Base-by-base conservation (phyloP, 2,888 invertebrate genomes). In the Notodonta ziczac region DNA sequence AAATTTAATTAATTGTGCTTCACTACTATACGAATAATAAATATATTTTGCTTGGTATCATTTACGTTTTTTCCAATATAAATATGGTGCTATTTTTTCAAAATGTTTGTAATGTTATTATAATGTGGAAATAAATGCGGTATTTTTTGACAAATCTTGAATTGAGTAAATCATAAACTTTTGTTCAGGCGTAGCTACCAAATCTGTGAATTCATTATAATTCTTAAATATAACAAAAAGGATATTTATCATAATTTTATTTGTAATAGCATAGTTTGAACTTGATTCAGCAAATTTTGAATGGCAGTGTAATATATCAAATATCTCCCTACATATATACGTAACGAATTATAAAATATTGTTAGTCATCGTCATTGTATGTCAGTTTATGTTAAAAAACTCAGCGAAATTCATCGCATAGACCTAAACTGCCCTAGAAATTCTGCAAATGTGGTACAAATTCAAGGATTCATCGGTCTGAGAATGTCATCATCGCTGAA, bases 291-390 rank as follows among this genome's bases (percentile, higher is more conserved):
- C 83, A 78, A 77, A 66, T 80, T 76, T 78, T 78, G 68, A 84
- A 86, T 86, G 87, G 87, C 87, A 87, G 87, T 87, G 84, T 78
- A 65, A 73, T 66, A 72, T 72, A 66, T 74, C 66, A 13, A 35
- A 16, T 16, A 50, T 7, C 12, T 5, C 4, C 42, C 42, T 42
- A n/a, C 48, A 56, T 61, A 59, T 57, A 62, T 55, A 55, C 39
- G 4, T 55, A 48, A 48, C 14, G 4, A 24, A 24, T 52, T 32
- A 12, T 52, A 4, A 7, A 52, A 52, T 32, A 52, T 16, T 51
- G 4, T 14, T 16, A 44, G 44, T 13, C 6, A 44, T 7, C 6
- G 4, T 13, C 0, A 44, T 44, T 44, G 13, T 44, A 44, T 44
- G 48, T 48, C 13, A n/a, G 14, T 48, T 14, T 48, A 48, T 48